These are phyloP conservation scores for Dorcus hopei DNA, from an alignment of 2,888 invertebrate genomes.

Conservation along the genomic window DNA sequence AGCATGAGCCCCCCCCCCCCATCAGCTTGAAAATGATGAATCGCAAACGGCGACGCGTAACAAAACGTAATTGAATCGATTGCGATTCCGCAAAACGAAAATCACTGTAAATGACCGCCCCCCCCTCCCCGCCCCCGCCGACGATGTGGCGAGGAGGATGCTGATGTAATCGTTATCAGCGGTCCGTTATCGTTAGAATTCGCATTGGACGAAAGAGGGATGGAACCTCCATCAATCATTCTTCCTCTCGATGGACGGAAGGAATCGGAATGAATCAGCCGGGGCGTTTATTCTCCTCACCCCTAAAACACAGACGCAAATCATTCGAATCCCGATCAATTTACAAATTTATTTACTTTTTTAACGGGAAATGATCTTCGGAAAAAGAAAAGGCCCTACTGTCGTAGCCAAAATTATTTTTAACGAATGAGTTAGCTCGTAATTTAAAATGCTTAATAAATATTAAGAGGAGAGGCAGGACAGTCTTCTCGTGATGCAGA, in stretches of 20 bases:
- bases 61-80: conserved; percentile 1
- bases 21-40: too few relatives aligned
- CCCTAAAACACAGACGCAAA: too few relatives aligned
- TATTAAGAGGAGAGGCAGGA: too few relatives aligned
- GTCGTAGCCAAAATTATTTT: too few relatives aligned
- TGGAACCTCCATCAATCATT: conserved; percentile 24
- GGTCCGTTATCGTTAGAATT: conserved; percentile 19
- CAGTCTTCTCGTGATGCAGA: too few relatives aligned
- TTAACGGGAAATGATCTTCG: too few relatives aligned
- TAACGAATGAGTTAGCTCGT: too few relatives aligned
- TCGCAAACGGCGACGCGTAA: neutral
- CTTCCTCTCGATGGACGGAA: conserved; percentile 1
- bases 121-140: neutral
- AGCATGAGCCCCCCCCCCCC: too few relatives aligned
- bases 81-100: neutral
- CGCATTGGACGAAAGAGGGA: conserved; percentile 17
- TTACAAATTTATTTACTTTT: too few relatives aligned
- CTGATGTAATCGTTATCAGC: conserved; percentile 22
- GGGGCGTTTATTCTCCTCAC: neutral
- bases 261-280: neutral
- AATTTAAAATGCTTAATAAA: too few relatives aligned
- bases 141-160: neutral
- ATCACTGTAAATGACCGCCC: neutral
- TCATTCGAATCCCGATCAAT: too few relatives aligned
- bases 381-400: too few relatives aligned